These are phyloP conservation scores for Yponomeuta sedellus DNA, from an alignment of 2,888 invertebrate species.

Conservation along the genomic window DNA sequence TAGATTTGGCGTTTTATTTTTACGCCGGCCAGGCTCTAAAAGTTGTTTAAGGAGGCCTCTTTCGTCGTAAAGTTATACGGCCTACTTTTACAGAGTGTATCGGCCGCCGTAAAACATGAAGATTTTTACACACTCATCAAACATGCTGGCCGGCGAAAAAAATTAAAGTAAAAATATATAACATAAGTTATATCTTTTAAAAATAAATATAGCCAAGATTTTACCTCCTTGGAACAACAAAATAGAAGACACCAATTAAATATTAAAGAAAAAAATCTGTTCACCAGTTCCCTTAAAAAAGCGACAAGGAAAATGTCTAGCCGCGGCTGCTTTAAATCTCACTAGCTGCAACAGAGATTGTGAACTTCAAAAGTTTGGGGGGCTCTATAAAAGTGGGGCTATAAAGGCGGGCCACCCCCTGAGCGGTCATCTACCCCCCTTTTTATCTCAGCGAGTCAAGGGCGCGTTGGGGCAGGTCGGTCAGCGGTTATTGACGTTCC, in stretches of 20 bases:
- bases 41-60: neutral
- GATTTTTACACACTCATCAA: neutral
- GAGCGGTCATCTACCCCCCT: constrained; percentile 69
- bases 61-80: neutral
- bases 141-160: neutral
- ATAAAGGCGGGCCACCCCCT: constrained; percentile 32
- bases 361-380: constrained; percentile 21
- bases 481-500: constrained; percentile 75
- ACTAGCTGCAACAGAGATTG: constrained; percentile 11
- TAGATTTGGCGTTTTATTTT: constrained; percentile 19
- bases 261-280: neutral
- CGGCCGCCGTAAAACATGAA: neutral
- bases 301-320: neutral
- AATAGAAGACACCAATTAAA: neutral
- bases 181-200: no score
- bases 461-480: constrained; percentile 74
- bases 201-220: no score
- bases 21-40: constrained; percentile 15
- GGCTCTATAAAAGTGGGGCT: constrained; percentile 52
- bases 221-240: neutral
- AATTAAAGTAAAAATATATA: neutral
- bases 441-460: constrained; percentile 72
- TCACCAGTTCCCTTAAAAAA: neutral
- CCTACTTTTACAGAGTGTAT: neutral
- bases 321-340: constrained; percentile 14